Evolutionary conservation across 2,113 vertebrate species (phyloP).

Genomic region (Aptenodytes forsteri): DNA sequence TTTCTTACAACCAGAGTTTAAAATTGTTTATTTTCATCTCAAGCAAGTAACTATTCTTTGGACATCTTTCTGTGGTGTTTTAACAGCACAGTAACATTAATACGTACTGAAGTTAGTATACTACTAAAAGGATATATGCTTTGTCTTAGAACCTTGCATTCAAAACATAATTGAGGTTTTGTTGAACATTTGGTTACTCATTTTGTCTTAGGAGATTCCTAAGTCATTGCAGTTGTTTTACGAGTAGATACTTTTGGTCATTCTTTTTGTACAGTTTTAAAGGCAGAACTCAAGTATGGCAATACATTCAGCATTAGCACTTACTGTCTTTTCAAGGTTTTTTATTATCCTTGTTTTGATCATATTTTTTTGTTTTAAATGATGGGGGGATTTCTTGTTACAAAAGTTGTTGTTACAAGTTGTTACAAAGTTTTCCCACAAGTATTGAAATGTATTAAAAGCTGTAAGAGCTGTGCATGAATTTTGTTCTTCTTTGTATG

Average conservation of each 20-base stretch:
- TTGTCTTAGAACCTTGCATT: background rate
- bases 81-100: background rate
- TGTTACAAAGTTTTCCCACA: background rate
- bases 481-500: background rate
- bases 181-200: background rate
- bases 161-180: background rate
- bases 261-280: background rate
- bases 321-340: background rate
- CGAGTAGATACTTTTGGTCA: background rate
- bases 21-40: background rate
- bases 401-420: too few species aligned
- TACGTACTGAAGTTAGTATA: background rate
- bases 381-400: background rate
- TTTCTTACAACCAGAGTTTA: background rate
- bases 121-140: background rate
- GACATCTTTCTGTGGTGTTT: background rate
- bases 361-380: background rate
- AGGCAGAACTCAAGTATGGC: background rate
- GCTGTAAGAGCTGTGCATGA: background rate
- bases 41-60: background rate
- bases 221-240: background rate
- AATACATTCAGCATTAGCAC: background rate
- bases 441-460: background rate
- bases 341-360: background rate
- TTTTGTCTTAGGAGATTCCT: background rate